Conservation (phyloP, 1,140 invertebrate species). For the Helicoverpa zea region DNA sequence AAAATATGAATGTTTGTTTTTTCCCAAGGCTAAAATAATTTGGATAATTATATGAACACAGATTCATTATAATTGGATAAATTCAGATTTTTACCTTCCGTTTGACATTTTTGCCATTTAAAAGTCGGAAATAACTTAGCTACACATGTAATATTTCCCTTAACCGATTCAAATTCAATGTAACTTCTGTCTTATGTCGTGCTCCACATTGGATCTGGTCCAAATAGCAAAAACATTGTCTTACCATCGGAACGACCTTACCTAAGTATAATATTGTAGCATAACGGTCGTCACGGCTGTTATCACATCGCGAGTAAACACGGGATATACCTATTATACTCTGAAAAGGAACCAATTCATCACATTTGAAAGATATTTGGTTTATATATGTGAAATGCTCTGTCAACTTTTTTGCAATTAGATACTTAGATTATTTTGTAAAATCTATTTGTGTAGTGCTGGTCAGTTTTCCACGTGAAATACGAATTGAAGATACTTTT, state of each 20-base stretch:
- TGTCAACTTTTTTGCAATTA: no score
- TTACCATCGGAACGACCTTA: slow-evolving; percentile 28
- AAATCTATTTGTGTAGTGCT: no score
- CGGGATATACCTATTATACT: background rate
- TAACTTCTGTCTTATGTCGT: slow-evolving; percentile 3
- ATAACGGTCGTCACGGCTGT: slow-evolving; percentile 11
- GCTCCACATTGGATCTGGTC: slow-evolving; percentile 23
- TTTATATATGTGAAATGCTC: no score
- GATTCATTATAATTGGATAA: no score
- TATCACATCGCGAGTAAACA: slow-evolving; percentile 8
- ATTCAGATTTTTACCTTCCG: no score
- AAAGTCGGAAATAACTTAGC: background rate
- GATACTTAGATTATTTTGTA: no score
- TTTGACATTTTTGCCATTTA: background rate
- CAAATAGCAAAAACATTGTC: slow-evolving; percentile 43
- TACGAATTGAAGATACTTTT: no score
- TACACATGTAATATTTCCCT: background rate
- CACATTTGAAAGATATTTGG: no score
- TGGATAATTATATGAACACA: no score
- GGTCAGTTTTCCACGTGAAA: no score
- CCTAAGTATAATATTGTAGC: slow-evolving; percentile 40
- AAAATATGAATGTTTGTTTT: background rate
- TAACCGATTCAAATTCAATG: slow-evolving; percentile 3
- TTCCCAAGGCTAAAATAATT: background rate
- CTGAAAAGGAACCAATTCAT: no score